phyloP scores from a whole-genome alignment of 1,140 invertebrate species.

The Uloborus diversus region DNA sequence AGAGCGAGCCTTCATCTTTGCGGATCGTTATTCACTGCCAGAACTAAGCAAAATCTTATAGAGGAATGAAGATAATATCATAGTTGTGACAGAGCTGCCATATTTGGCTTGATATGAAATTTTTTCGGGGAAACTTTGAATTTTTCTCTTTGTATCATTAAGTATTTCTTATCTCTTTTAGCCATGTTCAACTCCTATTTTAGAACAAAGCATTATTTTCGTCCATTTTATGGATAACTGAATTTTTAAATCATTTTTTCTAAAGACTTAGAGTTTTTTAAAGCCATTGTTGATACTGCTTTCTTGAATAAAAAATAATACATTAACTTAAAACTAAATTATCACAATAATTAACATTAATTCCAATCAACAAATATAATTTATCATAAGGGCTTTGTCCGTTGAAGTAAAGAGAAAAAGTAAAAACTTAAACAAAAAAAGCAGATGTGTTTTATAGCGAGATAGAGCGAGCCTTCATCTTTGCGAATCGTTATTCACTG shows the following conservation, averaged over 20 bases:
- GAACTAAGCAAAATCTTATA: background rate
- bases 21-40: conserved; percentile 35
- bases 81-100: background rate
- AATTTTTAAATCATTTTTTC: too few relatives aligned
- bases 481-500: conserved; percentile 41
- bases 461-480: conserved; percentile 28
- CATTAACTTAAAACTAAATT: too few relatives aligned
- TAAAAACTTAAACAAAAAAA: conserved; percentile 32
- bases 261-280: too few relatives aligned
- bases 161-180: too few relatives aligned
- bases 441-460: conserved; percentile 24
- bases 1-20: conserved; percentile 22
- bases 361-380: conserved; percentile 42
- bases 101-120: background rate
- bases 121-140: too few relatives aligned
- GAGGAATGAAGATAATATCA: background rate
- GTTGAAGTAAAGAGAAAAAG: background rate
- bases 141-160: too few relatives aligned
- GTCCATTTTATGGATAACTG: too few relatives aligned
- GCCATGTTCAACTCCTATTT: too few relatives aligned
- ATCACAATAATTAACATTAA: too few relatives aligned
- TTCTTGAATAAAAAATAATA: too few relatives aligned
- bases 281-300: too few relatives aligned
- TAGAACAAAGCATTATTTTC: too few relatives aligned
- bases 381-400: conserved; percentile 16